Evolutionary conservation across 2,888 invertebrate species (phyloP).

Genomic region (Caenorhabditis sp.): DNA sequence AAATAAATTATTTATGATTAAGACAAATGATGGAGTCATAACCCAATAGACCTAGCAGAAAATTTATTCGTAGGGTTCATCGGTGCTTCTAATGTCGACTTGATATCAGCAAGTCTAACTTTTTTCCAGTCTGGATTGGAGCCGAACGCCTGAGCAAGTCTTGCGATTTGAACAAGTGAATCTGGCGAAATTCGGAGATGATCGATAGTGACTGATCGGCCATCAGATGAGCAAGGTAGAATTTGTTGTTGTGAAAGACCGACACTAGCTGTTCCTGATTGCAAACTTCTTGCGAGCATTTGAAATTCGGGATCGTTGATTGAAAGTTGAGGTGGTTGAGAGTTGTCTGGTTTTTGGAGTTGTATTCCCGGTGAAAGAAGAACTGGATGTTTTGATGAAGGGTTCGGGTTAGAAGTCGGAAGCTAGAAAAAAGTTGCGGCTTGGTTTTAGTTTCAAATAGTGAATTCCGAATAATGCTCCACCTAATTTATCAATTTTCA

Average conservation of each 20-base stretch:
- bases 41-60: conserved; percentile 35
- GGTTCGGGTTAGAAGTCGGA: not conserved
- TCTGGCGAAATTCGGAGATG: conserved; percentile 39
- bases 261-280: conserved; percentile 20
- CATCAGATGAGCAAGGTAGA: conserved; percentile 36
- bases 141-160: conserved; percentile 38
- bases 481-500: too few species aligned
- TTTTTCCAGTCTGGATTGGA: conserved; percentile 40
- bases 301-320: conserved; percentile 38
- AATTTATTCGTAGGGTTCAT: conserved; percentile 39
- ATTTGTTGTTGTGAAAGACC: conserved; percentile 18
- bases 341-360: not conserved
- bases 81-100: conserved; percentile 22
- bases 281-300: conserved; percentile 36
- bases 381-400: not conserved
- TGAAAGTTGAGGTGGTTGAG: conserved; percentile 4
- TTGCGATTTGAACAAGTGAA: conserved; percentile 38
- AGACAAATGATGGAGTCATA: too few species aligned
- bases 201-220: conserved; percentile 42
- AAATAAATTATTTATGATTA: too few species aligned
- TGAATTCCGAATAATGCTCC: too few species aligned
- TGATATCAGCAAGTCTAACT: conserved; percentile 28
- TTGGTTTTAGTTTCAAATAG: too few species aligned
- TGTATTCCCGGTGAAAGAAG: not conserved
- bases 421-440: too few species aligned